These are phyloP conservation scores for Notechis scutatus DNA, from an alignment of 2,113 vertebrate species.

Conservation along the genomic window DNA sequence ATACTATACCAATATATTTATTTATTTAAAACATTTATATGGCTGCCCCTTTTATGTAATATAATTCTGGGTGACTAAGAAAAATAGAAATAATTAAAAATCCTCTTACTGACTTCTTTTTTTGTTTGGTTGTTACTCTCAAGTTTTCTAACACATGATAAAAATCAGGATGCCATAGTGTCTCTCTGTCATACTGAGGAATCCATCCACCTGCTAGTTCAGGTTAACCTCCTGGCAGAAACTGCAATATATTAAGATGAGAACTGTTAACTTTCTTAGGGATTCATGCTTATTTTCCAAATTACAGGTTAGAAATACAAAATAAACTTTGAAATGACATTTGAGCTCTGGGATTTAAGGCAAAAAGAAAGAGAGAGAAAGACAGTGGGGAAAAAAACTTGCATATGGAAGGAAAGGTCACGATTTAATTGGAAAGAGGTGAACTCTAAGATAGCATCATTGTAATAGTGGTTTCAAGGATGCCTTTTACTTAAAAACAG, in stretches of 20 bases:
- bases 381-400: slow-evolving; percentile 5
- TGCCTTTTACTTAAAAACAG: slow-evolving; percentile 37
- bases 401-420: slow-evolving; percentile 50
- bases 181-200: slow-evolving; percentile 14
- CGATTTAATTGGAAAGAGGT: slow-evolving; percentile 60
- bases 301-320: slow-evolving; percentile 47
- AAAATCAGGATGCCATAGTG: slow-evolving; percentile 14
- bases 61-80: neutral
- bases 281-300: slow-evolving; percentile 50
- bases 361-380: neutral
- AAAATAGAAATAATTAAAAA: neutral
- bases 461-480: slow-evolving; percentile 44
- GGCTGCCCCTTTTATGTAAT: neutral
- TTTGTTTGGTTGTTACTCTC: neutral
- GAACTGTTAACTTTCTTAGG: slow-evolving; percentile 48
- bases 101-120: neutral
- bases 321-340: slow-evolving; percentile 56
- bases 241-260: slow-evolving; percentile 34
- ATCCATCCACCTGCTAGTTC: slow-evolving; percentile 19
- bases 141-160: slow-evolving; percentile 1
- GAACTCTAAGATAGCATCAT: slow-evolving; percentile 48
- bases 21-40: neutral
- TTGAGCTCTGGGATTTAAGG: slow-evolving; percentile 37
- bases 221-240: slow-evolving; percentile 25
- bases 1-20: neutral